Evolutionary conservation across 2,113 vertebrate species (phyloP).

Genomic region (Geothlypis trichas): DNA sequence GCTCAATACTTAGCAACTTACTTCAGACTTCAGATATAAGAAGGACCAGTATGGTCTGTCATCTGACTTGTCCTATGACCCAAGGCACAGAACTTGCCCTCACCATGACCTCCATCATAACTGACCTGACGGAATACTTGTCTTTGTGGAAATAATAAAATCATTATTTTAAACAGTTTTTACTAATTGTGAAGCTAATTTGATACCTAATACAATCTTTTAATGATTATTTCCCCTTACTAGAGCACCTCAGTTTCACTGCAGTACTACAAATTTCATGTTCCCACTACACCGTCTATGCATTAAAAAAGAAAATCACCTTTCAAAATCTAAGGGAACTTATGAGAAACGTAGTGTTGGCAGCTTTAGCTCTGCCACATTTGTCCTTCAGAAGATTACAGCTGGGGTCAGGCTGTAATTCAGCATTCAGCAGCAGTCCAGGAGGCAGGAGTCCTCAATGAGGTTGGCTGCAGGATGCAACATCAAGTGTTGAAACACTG

Average conservation of each 20-base stretch:
- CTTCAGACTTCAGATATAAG: background rate
- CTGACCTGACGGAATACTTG: accelerated
- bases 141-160: background rate
- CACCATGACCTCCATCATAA: background rate
- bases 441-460: background rate
- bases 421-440: background rate
- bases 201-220: background rate
- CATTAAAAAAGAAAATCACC: background rate
- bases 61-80: background rate
- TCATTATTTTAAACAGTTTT: background rate
- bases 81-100: background rate
- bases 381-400: background rate
- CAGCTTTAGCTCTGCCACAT: background rate
- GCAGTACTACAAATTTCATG: background rate
- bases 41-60: background rate
- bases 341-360: background rate
- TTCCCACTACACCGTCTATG: background rate
- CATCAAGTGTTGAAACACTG: background rate
- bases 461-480: background rate
- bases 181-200: background rate
- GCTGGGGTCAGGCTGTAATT: background rate
- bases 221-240: background rate
- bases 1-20: background rate
- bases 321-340: background rate
- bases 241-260: background rate